Evolutionary conservation across 2,888 invertebrate species (phyloP).

Genomic region (Troilus luridus): DNA sequence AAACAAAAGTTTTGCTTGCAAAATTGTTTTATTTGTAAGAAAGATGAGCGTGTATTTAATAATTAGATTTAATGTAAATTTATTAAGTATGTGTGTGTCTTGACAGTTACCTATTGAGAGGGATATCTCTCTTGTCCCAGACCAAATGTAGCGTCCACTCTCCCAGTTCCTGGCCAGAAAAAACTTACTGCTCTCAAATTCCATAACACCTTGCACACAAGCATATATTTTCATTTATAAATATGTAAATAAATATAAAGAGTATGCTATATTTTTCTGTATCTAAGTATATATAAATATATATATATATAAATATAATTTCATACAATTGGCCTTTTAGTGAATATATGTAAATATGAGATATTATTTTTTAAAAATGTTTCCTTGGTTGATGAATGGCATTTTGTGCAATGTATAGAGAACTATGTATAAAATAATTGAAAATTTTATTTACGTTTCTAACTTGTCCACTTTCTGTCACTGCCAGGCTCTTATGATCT

Average conservation of each 20-base stretch:
- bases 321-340: constrained; percentile 61
- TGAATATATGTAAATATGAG: constrained; percentile 62
- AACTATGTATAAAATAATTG: constrained; percentile 58
- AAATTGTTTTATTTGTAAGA: constrained; percentile 60
- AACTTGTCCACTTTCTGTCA: constrained; percentile 64
- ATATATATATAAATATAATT: constrained; percentile 61
- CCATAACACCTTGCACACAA: constrained; percentile 59
- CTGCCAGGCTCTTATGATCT: constrained; percentile 64
- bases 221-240: constrained; percentile 64
- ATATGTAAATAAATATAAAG: constrained; percentile 64
- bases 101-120: constrained; percentile 61
- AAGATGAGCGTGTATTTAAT: constrained; percentile 57
- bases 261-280: constrained; percentile 65
- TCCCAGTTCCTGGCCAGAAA: constrained; percentile 59
- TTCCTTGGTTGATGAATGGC: constrained; percentile 55
- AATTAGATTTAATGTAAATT: constrained; percentile 55
- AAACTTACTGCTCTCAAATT: constrained; percentile 55
- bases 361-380: constrained; percentile 58
- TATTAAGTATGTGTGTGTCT: constrained; percentile 54
- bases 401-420: constrained; percentile 63
- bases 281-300: constrained; percentile 61
- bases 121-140: constrained; percentile 57
- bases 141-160: constrained; percentile 61
- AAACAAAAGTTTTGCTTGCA: constrained; percentile 56
- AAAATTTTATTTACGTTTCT: constrained; percentile 58